Base-by-base conservation (phyloP, 1,140 invertebrate species). In the Nebria ingens region DNA sequence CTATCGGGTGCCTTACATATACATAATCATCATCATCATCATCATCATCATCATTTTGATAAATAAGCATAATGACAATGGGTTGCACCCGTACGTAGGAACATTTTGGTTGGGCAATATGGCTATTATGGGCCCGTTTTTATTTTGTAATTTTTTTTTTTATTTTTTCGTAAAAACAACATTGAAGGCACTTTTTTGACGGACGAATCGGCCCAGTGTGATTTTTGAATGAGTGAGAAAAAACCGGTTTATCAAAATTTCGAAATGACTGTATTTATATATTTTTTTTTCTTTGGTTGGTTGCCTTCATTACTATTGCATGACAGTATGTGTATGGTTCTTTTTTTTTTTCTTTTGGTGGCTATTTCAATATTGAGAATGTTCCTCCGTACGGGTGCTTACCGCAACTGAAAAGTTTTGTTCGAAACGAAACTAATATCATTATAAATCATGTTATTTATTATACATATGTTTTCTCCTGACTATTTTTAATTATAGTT, bases 131-230 rank as follows among this genome's bases (percentile, higher is more conserved):
- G 85, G 85, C 85, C 85, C 80, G 75, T 80, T 79, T 77, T 80
- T 81, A 80, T 77, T 79, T 82, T 81, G 74, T 78, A 75, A 75
- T 71, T 74, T 74, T 79, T n/a, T n/a, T n/a, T n/a, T n/a, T n/a
- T n/a, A n/a, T n/a, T n/a, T n/a, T 79, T 78, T 84, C 79, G 82
- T 86, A 86, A 84, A 86, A 87, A 86, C 81, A 85, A 83, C 73
- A 78, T 79, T 78, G 85, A 87, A 87, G 85, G 85, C 85, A 87
- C 84, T 87, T 87, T 83, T 71, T 84, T 84, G 84, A 85, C 85
- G 85, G 85, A 87, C 84, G 84, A 86, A 82, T 80, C 84, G 85
- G 84, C 84, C 85, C 83, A 83, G 80, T 85, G 81, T 76, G 73
- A 74, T 67, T 72, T 73, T 74, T 71, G 68, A 65, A 72, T 71